Evolutionary conservation across 1,140 invertebrate genomes (phyloP).

Genomic region (Bicyclus anynana): DNA sequence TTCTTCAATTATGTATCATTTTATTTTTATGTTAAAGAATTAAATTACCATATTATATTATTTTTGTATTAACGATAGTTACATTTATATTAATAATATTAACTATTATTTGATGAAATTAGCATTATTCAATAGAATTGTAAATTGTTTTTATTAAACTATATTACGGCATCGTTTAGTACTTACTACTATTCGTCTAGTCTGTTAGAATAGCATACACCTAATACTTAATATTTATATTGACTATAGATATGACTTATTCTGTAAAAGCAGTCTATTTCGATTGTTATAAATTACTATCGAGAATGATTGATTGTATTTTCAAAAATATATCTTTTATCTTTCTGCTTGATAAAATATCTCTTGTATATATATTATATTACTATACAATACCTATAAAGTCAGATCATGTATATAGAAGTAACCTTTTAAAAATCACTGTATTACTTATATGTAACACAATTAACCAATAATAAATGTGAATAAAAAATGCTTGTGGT

Average conservation of each 20-base stretch:
- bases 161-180: not conserved
- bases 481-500: conserved; percentile 70
- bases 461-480: conserved; percentile 75
- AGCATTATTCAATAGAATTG: not conserved
- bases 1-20: not conserved
- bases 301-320: conserved; percentile 15
- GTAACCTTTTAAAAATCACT: conserved; percentile 35
- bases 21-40: not conserved
- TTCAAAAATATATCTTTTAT: conserved; percentile 19
- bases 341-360: conserved; percentile 22
- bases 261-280: not conserved
- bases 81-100: too few relatives aligned
- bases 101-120: conserved; percentile 1
- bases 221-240: not conserved
- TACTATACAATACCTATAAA: conserved; percentile 4
- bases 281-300: not conserved
- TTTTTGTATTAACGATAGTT: conserved; percentile 8
- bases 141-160: not conserved
- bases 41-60: not conserved
- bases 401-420: conserved; percentile 19
- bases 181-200: not conserved
- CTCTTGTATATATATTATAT: conserved; percentile 25
- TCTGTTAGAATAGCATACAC: not conserved
- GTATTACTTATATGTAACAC: conserved; percentile 66
- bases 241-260: not conserved